Percentiles rank a stretch among this genome's conserved stretches.
phyloP scores from a whole-genome alignment of 2,797 vertebrate genomes.

The Heterohyrax brucei region DNA sequence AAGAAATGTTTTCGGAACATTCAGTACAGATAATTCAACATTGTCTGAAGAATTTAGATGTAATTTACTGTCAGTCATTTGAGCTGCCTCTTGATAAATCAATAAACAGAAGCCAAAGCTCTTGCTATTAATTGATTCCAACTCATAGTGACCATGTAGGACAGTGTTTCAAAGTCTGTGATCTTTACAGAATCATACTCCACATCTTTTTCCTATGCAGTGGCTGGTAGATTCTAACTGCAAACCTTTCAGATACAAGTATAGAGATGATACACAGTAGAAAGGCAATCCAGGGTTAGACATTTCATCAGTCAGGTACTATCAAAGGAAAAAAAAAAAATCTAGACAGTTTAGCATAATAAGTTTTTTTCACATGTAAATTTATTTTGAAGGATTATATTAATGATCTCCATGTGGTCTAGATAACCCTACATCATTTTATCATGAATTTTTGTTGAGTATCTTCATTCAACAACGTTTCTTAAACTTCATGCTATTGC shows the following conservation, averaged over 20 bases:
- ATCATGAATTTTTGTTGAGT: constrained; percentile 6
- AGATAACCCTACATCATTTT: background rate
- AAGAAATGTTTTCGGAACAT: background rate
- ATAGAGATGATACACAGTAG: background rate
- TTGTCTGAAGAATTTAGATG: background rate
- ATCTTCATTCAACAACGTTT: background rate
- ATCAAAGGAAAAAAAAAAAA: background rate
- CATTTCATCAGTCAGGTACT: background rate
- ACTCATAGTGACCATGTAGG: too few relatives aligned
- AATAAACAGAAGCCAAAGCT: too few relatives aligned
- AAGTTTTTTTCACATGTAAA: background rate
- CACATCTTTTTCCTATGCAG: too few relatives aligned
- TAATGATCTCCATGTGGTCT: background rate
- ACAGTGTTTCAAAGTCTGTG: too few relatives aligned
- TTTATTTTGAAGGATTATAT: background rate
- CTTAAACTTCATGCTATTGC: background rate
- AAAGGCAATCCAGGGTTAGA: background rate
- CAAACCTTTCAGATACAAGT: background rate
- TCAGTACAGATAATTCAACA: background rate
- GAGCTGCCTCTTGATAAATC: background rate
- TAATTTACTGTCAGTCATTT: background rate
- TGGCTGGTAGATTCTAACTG: too few relatives aligned
- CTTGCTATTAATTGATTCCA: too few relatives aligned
- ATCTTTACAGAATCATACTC: too few relatives aligned
- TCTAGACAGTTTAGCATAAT: background rate